Evolutionary conservation across 2,113 vertebrate species (phyloP), one percentile per base, ranked within the genome.

Genomic region (Fulmarus glacialis): DNA sequence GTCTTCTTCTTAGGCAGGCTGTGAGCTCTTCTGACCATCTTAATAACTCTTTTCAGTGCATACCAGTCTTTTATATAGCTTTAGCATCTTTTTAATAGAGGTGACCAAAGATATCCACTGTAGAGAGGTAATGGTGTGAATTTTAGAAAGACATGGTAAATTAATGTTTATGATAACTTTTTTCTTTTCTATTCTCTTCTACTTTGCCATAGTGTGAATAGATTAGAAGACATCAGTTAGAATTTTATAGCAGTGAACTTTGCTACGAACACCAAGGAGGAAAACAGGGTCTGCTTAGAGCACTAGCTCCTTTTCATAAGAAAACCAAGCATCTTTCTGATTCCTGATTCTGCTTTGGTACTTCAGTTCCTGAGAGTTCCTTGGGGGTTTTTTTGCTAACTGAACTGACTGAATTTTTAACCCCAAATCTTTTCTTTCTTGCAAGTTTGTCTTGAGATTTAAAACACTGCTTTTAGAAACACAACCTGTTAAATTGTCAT

Each of bases 91-190:
- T 89, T 62, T 50, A 38, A 50, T 38, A 50, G 4, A 38, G 4
- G 9, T 55, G 12, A 26, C 17, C 20, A 77, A 4, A 62, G 4
- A 20, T 52, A 66, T 5, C 34, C 15, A 40, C 14, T 48, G 6
- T 19, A 66, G 32, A 59, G 15, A 42, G 4, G 6, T 62, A 43
- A 85, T 85, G 5, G 4, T 21, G 9, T 15, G 14, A 34, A 48
- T 27, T 82, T 74, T 59, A 78, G 27, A 72, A 68, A 24, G 15
- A 27, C 3, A 40, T 4, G 0, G 3, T 56, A 8, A 91, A 68
- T 47, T 0, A 50, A 36, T n/a, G 2, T 62, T 66, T 68, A 53
- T 52, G 4, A n/a, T 13, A 22, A 11, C 0, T 7, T 32, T 43
- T 32, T 45, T 34, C 7, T 75, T 60, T 66, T 38, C 16, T 64